Base-by-base conservation (phyloP, 2,113 vertebrate genomes). In the Morone chrysops region DNA sequence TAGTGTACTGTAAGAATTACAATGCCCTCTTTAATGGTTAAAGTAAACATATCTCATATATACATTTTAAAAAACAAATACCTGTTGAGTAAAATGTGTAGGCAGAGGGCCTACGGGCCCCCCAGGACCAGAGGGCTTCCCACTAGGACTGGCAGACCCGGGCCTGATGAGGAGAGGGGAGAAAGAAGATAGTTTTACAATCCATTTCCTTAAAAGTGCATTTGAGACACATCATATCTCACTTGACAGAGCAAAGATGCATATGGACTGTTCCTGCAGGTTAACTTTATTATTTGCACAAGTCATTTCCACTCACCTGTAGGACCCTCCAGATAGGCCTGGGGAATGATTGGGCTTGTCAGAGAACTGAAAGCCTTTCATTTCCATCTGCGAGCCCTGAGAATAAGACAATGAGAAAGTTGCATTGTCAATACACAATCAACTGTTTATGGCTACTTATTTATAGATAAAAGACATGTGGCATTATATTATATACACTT, bases 361-460 rank as follows among this genome's bases (percentile, higher is more conserved):
- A 6, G 97, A 88, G 85, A 98, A 99, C 94, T 98, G 98, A 94
- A 99, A 99, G 60, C 97, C 97, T 94, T 99, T 99, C 94, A 99
- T 96, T 93, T 99, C 98, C 96, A 99, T 96, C 85, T 98, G 98
- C 65, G 98, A 97, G 53, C 95, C 95, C 97, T 98, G 80, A 75
- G 4, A 82, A 51, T 8, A 57, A 8, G 6, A 25, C 22, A 47
- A 73, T 3, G 31, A 62, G 5, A 76, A 4, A 8, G 25, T 47
- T 0, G 62, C 18, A 67, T 0, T 5, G 40, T 75, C 14, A 75
- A 43, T 14, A 18, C 6, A 65, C 12, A n/a, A n/a, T 50, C 2
- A 31, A 56, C 11, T 75, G 9, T 31, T 13, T 14, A 13, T 47
- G 45, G 45, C 45, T 47, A 16, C 6, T n/a, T 31, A 12, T 62